Evolutionary conservation across 2,113 vertebrate species (phyloP).

Genomic region (Pluvianellus socialis): DNA sequence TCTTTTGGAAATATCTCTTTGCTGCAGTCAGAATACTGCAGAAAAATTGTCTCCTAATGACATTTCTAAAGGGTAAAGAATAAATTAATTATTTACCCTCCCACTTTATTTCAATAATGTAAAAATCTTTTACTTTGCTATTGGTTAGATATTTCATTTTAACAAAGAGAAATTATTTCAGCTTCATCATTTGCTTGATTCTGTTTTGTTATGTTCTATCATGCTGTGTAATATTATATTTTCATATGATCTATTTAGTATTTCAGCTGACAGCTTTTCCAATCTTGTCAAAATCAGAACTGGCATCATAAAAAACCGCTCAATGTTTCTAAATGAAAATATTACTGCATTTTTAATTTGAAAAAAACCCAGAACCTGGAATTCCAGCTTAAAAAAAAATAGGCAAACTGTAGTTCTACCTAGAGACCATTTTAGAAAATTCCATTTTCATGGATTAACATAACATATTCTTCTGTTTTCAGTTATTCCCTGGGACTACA

Average conservation of each 20-base stretch:
- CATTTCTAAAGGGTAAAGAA: neutral
- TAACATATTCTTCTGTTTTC: neutral
- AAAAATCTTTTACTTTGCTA: neutral
- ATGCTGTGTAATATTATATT: neutral
- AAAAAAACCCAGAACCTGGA: neutral
- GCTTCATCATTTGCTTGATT: neutral
- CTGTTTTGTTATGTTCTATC: neutral
- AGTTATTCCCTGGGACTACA: neutral
- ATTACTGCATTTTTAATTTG: neutral
- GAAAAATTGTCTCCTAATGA: neutral
- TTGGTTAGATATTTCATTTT: neutral
- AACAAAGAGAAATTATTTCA: neutral
- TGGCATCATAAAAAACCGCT: accelerated
- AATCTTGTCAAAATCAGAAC: neutral
- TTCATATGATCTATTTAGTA: neutral
- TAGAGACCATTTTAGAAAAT: neutral
- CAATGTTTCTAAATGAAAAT: neutral
- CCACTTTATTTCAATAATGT: neutral
- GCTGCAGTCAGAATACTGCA: neutral
- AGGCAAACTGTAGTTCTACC: neutral
- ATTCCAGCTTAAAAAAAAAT: neutral
- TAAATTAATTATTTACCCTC: neutral
- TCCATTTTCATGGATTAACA: neutral
- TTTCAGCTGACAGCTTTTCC: neutral
- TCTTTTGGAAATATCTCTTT: neutral